A percentile compares a stretch with the other conserved stretches of the same genome.
phyloP scores from a whole-genome alignment of 2,888 invertebrate genomes.

The Reticulitermes lucifugus region DNA sequence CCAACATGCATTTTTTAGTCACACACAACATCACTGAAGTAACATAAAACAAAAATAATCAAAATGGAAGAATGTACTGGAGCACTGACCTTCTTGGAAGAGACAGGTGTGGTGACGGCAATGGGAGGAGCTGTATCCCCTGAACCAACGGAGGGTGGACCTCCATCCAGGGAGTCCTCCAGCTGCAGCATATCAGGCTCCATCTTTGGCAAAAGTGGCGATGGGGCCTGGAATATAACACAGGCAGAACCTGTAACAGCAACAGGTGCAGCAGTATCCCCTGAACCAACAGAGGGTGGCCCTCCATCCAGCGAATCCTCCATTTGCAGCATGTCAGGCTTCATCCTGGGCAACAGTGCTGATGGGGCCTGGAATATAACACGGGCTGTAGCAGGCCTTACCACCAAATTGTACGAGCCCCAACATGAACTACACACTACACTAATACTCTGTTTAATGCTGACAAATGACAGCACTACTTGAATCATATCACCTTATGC shows the following conservation, averaged over 20 bases:
- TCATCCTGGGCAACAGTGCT: slow-evolving; percentile 44
- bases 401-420: neutral
- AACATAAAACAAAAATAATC: too few relatives aligned
- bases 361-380: slow-evolving; percentile 36
- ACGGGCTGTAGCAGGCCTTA: slow-evolving; percentile 11
- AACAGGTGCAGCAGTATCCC: slow-evolving; percentile 73
- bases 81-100: slow-evolving; percentile 59
- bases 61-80: too few relatives aligned
- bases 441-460: too few relatives aligned
- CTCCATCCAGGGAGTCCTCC: slow-evolving; percentile 85
- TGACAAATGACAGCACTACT: too few relatives aligned
- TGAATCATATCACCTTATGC: too few relatives aligned
- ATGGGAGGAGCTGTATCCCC: slow-evolving; percentile 74
- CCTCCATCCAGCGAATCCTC: slow-evolving; percentile 87
- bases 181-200: slow-evolving; percentile 62
- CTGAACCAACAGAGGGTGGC: slow-evolving; percentile 84
- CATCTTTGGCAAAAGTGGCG: slow-evolving; percentile 60
- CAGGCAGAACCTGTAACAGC: slow-evolving; percentile 40
- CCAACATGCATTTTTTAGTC: too few relatives aligned
- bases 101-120: slow-evolving; percentile 54
- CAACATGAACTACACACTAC: neutral
- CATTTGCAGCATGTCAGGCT: slow-evolving; percentile 64
- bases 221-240: slow-evolving; percentile 58
- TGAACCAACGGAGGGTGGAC: slow-evolving; percentile 84
- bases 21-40: too few relatives aligned